Evolutionary conservation across 2,888 invertebrate species (phyloP), one percentile per base, ranked within the genome.

Genomic region (Leucozona laternaria): DNA sequence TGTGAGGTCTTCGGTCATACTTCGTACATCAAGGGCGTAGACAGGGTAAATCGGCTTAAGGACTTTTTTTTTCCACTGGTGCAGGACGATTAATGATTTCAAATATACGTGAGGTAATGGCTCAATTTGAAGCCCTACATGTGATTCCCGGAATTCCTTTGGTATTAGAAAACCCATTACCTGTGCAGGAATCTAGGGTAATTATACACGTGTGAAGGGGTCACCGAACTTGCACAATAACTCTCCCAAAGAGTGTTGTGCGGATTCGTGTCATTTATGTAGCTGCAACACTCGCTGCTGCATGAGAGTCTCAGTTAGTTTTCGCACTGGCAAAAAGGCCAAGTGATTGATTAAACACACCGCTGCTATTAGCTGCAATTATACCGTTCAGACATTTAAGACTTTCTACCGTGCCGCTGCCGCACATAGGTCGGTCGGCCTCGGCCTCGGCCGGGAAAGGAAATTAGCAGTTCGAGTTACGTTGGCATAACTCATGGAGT

Each of bases 31-130:
- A 53, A 78, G 86, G 86, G 86, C 86, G 86, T 86, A 82, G 78
- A 86, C 86, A 86, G 78, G 70, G 78, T 43, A 75, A 86, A 86
- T 82, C 86, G 71, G 86, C 82, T 86, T 82, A 86, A 75, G 71
- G 77, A 68, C 68, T 62, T 78, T 82, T 78, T 45, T 78, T n/a
- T n/a, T 62, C 57, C 40, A 22, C 31, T 55, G 25, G 45, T 62
- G 34, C 8, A 31, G 31, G 48, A 72, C 78, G 78, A 86, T 82
- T 86, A 82, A 79, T 86, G 82, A 57, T 78, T 82, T 31, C 4
- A 13, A 45, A 68, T 48, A 57, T 20, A 58, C 34, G 34, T 78
- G 82, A 79, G 86, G 70, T 71, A 86, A 82, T 82, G 82, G 64
- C 86, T 86, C 82, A 86, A 86, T 82, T 73, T 43, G 78, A 78